phyloP scores from a whole-genome alignment of 2,113 vertebrate genomes.

The Nyctereutes procyonoides region DNA sequence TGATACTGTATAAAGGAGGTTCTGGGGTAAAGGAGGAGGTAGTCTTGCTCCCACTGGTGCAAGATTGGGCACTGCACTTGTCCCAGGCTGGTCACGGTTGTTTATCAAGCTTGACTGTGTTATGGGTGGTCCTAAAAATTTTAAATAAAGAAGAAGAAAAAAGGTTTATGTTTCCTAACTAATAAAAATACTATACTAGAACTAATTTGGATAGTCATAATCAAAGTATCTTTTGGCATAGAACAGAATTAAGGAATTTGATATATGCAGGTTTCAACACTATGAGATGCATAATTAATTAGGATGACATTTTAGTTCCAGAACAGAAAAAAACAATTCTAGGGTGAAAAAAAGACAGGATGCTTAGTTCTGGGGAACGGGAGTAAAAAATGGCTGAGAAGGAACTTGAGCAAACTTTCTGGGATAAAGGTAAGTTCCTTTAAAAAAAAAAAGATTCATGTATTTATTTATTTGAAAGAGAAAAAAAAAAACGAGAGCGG shows the following conservation, averaged over 20 bases:
- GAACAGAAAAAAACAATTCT: not conserved
- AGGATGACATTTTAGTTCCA: slow-evolving; percentile 43
- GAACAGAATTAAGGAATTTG: slow-evolving; percentile 39
- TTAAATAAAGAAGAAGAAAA: slow-evolving; percentile 55
- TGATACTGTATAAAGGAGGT: slow-evolving; percentile 95
- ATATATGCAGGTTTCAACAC: not conserved
- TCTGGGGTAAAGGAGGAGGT: slow-evolving; percentile 93
- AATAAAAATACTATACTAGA: not conserved
- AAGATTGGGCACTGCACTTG: slow-evolving; percentile 92
- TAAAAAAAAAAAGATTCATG: not conserved
- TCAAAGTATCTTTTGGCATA: not conserved
- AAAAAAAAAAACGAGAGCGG: not conserved
- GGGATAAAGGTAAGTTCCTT: not conserved
- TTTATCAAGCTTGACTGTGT: slow-evolving; percentile 93
- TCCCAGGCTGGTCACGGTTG: slow-evolving; percentile 92
- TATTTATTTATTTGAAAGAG: not conserved
- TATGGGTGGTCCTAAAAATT: slow-evolving; percentile 91
- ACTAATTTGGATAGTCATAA: slow-evolving; percentile 20
- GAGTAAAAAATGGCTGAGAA: not conserved
- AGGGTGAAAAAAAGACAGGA: not conserved
- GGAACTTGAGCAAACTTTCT: not conserved
- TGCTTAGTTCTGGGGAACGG: not conserved
- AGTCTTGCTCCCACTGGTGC: slow-evolving; percentile 93
- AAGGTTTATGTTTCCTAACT: slow-evolving; percentile 60
- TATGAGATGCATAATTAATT: slow-evolving; percentile 11